Conservation (phyloP, 2,797 vertebrate species). For the Psittacula derbiana region DNA sequence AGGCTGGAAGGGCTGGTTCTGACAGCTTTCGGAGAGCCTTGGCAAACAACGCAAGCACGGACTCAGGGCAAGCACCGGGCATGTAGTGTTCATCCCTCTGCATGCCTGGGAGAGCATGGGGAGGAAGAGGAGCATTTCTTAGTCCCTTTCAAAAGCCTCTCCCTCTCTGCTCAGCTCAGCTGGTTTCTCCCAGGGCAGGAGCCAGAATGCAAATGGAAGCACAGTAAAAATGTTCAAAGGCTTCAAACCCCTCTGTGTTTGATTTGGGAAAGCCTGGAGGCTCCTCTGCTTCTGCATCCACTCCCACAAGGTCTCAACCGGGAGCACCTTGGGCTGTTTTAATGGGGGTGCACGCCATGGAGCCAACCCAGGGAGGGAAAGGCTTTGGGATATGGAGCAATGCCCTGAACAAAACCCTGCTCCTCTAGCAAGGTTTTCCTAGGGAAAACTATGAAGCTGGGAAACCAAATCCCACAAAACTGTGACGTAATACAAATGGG, state of each 20-base stretch:
- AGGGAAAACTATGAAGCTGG: neutral
- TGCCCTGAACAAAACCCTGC: neutral
- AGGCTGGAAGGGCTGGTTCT: neutral
- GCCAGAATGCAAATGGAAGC: neutral
- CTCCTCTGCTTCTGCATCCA: neutral
- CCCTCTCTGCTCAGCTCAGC: neutral
- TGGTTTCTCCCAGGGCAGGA: neutral
- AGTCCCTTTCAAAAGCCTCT: neutral
- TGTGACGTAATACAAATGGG: neutral
- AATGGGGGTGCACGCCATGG: neutral
- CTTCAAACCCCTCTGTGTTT: neutral
- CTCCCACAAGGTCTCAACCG: neutral
- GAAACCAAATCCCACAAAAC: neutral
- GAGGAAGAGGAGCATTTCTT: neutral
- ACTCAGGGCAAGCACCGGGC: neutral
- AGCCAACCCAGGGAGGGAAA: neutral
- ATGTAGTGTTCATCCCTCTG: neutral
- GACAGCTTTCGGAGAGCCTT: neutral
- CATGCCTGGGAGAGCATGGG: accelerated
- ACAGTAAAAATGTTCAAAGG: neutral
- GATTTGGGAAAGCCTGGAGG: neutral
- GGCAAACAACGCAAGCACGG: neutral
- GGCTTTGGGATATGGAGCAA: neutral
- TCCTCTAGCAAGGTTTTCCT: neutral
- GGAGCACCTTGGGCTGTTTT: neutral